Evolutionary conservation across 1,140 invertebrate genomes (phyloP), one percentile per base, ranked within the genome.

Genomic region (Medauroidea extradentata): DNA sequence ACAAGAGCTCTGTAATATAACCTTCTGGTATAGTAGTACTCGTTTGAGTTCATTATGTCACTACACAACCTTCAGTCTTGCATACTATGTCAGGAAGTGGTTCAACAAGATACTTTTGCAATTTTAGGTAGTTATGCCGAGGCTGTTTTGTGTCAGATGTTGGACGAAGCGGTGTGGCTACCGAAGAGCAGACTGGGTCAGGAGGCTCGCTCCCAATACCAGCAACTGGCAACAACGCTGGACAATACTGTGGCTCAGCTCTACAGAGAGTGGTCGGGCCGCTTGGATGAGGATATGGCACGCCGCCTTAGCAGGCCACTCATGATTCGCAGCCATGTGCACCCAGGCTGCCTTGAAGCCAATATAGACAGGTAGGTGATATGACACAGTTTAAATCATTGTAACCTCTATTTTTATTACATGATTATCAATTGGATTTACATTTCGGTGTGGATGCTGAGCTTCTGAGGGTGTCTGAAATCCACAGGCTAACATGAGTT

Each of bases 141-240:
- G 2, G 34, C n/a, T 43, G 24, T 24, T 69, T 69, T 74, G 8
- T 65, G 67, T 39, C 63, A 86, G 81, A 71, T 83, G 27, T 76
- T 92, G 69, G 81, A 83, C 41, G 75, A 84, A 51, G 86, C 89
- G 1, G 79, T 81, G 44, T 93, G 88, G 84, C 73, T 91, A 71
- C 82, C 85, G 41, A 76, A 80, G 25, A 87, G 84, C 65, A 83
- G 81, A 41, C 83, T 82, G 60, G 83, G 83, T n/a, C 81, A 85
- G n/a, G 86, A 90, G 63, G 80, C 86, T 5, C 78, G 82, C 55
- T 76, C 79, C 44, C 85, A 89, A 64, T 85, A 85, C 50, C 81
- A 86, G 54, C 75, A 83, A 44, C 69, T 91, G 1, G 78, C 82
- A 51, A 73, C 73, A 3, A 84, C 85, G 19, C 82, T 90, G 34